Conservation (phyloP, 2,888 invertebrate genomes). For the Phengaris arion region DNA sequence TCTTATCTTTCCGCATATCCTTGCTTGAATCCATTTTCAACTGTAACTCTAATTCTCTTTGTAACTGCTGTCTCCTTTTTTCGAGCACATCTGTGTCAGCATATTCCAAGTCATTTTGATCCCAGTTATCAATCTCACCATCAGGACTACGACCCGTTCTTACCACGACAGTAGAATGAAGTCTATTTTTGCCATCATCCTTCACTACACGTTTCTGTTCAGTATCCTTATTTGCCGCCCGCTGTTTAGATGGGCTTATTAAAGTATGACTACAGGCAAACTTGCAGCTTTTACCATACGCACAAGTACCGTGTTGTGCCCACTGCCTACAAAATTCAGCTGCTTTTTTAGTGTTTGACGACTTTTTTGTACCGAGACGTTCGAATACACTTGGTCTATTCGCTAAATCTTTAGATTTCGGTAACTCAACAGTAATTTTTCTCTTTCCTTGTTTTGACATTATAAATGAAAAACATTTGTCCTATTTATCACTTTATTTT, state of each 20-base stretch:
- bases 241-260: constrained; percentile 87
- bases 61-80: constrained; percentile 85
- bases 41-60: constrained; percentile 88
- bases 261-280: constrained; percentile 86
- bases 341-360: constrained; percentile 77
- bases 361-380: constrained; percentile 87
- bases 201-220: constrained; percentile 74
- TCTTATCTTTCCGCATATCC: constrained; percentile 84
- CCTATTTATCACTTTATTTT: constrained; percentile 50
- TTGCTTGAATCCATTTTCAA: constrained; percentile 86
- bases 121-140: constrained; percentile 86
- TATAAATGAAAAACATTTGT: constrained; percentile 74
- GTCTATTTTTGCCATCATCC: constrained; percentile 82
- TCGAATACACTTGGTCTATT: constrained; percentile 90
- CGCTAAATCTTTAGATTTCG: constrained; percentile 83
- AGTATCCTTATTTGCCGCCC: constrained; percentile 83
- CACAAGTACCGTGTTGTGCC: constrained; percentile 87
- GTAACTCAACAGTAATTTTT: constrained; percentile 87
- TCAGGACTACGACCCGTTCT: constrained; percentile 80
- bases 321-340: constrained; percentile 87
- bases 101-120: constrained; percentile 88
- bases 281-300: constrained; percentile 88
- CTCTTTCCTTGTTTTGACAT: constrained; percentile 85
- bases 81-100: constrained; percentile 89
- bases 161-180: constrained; percentile 82